Base-by-base conservation (phyloP, 2,888 invertebrate genomes). In the Xestia rhomboidea region DNA sequence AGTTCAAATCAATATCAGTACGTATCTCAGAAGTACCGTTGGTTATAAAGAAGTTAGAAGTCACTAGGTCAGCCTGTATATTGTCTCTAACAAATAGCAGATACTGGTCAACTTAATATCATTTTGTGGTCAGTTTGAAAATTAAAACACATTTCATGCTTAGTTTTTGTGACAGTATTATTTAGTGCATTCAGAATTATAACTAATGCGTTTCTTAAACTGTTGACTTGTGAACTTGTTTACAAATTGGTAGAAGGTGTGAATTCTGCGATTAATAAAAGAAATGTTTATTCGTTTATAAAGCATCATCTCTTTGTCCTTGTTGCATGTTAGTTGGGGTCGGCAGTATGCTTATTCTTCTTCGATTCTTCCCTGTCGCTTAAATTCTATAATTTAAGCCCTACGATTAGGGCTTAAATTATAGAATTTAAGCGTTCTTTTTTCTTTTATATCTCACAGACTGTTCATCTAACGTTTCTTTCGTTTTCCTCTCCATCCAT, bases 1-100 rank as follows among this genome's bases (percentile, higher is more conserved):
- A 67, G 51, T 77, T 69, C 15, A 63, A 79, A 86, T 82, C 46
- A 74, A 77, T 68, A 74, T 18, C 27, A 64, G 60, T 60, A 54
- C 13, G 18, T 46, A 49, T 34, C 27, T 49, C 51, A 41, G 15
- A 73, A 46, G 27, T 77, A 68, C 85, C 79, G 88, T 86, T 86
- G 49, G 27, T 57, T 71, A 44, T 46, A 62, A 34, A 76, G 54
- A 84, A 85, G 89, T 84, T 89, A 89, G 78, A 87, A 78, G 89
- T 87, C 87, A 89, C 62, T 87, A 68, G 88, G 88, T 82, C 87
- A 84, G 41, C 57, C 79, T 70, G 77, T 68, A 83, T 68, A 71
- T 63, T 76, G 44, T 71, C 60, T 69, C 64, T 27, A 15, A 67
- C 34, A 46, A 71, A 72, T 73, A 67, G 76, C 27, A 71, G 73